phyloP scores from a whole-genome alignment of 2,113 vertebrate genomes.

The Poecilia latipinna region DNA sequence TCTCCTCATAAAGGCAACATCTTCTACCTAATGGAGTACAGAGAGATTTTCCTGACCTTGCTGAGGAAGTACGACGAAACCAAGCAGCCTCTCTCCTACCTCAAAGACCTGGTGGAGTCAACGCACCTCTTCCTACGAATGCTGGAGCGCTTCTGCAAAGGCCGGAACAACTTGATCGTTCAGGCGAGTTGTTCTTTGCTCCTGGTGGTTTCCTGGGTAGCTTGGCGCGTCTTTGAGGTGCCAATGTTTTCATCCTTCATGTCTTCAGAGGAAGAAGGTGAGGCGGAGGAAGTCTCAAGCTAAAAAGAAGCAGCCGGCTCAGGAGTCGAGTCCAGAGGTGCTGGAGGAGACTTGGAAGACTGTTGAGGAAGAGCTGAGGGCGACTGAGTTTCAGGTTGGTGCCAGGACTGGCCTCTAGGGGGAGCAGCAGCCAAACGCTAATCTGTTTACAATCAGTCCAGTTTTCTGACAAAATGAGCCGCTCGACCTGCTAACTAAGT shows the following conservation, averaged over 20 bases:
- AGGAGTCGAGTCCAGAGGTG: constrained; percentile 59
- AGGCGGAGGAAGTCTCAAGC: constrained; percentile 76
- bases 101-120: constrained; percentile 92
- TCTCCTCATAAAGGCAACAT: constrained; percentile 86
- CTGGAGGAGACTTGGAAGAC: constrained; percentile 85
- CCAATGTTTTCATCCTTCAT: neutral
- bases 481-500: neutral
- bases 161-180: constrained; percentile 84
- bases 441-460: neutral
- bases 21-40: constrained; percentile 98
- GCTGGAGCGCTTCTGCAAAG: constrained; percentile 92
- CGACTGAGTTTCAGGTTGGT: constrained; percentile 74
- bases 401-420: neutral
- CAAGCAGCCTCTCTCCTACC: constrained; percentile 88
- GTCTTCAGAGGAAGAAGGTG: constrained; percentile 82
- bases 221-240: rapidly evolving
- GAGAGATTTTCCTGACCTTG: constrained; percentile 92
- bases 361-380: constrained; percentile 82
- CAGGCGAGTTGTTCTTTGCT: constrained; percentile 80
- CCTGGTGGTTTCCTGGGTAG: neutral
- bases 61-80: constrained; percentile 92
- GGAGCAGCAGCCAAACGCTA: neutral
- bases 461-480: neutral
- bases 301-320: constrained; percentile 31
- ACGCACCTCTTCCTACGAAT: constrained; percentile 94